Evolutionary conservation across 1,140 invertebrate species (phyloP).

Genomic region (Bombus waltoni): DNA sequence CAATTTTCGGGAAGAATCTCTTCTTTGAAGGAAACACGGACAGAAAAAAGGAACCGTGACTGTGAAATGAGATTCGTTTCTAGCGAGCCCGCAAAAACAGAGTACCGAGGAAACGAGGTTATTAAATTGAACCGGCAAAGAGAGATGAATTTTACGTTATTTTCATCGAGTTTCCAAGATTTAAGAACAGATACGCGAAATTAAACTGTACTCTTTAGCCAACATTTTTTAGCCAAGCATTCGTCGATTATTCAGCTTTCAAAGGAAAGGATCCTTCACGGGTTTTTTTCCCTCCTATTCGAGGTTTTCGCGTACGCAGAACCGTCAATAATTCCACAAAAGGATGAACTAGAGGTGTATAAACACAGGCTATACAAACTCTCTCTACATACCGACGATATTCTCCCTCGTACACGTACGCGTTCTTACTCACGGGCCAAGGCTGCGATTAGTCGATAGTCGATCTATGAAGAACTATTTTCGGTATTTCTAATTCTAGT

Average conservation of each 20-base stretch:
- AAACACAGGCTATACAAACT: no score
- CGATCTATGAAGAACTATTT: constrained; percentile 66
- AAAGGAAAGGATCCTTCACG: neutral
- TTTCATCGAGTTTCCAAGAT: neutral
- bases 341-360: neutral
- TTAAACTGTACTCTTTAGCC: neutral
- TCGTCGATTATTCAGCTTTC: neutral
- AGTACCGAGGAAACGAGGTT: neutral
- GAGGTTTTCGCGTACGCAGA: neutral
- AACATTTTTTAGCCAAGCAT: neutral
- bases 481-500: constrained; percentile 70
- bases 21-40: neutral
- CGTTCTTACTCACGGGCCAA: neutral
- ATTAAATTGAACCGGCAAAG: neutral
- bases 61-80: neutral
- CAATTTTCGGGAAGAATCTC: neutral
- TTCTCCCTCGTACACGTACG: neutral
- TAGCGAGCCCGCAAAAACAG: neutral
- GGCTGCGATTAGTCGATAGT: constrained; percentile 57
- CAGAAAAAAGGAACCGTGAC: neutral
- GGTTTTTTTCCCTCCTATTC: neutral
- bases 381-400: neutral
- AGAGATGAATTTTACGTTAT: neutral
- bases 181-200: neutral
- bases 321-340: constrained; percentile 5